Evolutionary conservation across 2,888 invertebrate genomes (phyloP).

Genomic region (Tuberolachnus salignus): DNA sequence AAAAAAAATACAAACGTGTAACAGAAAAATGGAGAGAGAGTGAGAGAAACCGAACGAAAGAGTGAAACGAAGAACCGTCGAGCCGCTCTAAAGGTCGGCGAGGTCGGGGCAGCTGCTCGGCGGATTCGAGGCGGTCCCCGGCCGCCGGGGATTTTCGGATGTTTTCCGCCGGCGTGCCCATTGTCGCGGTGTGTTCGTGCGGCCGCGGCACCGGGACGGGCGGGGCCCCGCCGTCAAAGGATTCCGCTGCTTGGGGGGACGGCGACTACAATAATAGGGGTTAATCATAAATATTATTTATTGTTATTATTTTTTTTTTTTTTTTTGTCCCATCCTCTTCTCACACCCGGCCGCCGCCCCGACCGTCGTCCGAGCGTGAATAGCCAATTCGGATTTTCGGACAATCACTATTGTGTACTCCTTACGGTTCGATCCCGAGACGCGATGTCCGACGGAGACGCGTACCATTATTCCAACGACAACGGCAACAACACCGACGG

Average conservation of each 20-base stretch:
- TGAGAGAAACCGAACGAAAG: background rate
- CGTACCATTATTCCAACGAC: too few species aligned
- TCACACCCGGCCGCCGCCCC: too few species aligned
- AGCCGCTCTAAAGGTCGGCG: background rate
- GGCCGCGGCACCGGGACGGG: constrained; percentile 21
- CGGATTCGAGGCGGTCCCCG: constrained; percentile 51
- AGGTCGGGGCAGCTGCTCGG: constrained; percentile 29
- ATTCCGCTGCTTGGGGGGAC: too few species aligned
- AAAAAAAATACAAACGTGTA: background rate
- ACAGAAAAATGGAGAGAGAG: background rate
- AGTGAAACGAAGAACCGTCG: constrained; percentile 3
- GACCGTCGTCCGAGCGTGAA: constrained; percentile 45
- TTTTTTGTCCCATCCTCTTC: too few species aligned
- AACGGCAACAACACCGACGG: too few species aligned
- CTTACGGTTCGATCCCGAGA: too few species aligned
- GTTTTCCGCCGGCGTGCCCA: constrained; percentile 3
- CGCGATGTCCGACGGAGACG: too few species aligned
- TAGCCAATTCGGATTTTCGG: constrained; percentile 42
- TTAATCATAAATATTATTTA: too few species aligned
- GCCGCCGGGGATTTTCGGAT: background rate
- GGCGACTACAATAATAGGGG: too few species aligned
- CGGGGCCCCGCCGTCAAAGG: background rate
- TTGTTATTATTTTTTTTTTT: too few species aligned
- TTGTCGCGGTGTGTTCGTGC: background rate
- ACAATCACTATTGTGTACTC: too few species aligned